Evolutionary conservation across 2,888 invertebrate species (phyloP), one percentile per base, ranked within the genome.

Genomic region (Carterocephalus palaemon): DNA sequence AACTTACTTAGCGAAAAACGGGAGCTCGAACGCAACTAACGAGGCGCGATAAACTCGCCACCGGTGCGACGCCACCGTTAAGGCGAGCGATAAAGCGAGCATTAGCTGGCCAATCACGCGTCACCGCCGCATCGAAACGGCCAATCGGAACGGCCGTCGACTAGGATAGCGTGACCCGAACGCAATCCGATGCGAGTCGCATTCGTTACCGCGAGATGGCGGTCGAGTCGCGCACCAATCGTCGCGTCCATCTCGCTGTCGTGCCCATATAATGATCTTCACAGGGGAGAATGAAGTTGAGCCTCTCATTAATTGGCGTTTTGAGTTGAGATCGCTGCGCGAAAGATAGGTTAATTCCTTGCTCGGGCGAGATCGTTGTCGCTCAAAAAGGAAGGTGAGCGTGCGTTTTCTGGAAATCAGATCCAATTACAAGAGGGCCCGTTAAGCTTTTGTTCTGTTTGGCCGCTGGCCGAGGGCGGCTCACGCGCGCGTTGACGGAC

Each of bases 221-320:
- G 72, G 79, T 72, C 75, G 67, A 67, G 66, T 71, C 75, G 75
- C 74, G 75, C 75, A 73, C 80, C 83, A 84, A 85, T 85, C 85
- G 80, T 75, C 80, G 78, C 83, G 80, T 82, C 80, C 85, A 85
- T 85, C 86, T 78, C 77, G 70, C 83, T 85, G 86, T 86, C 85
- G 84, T 85, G 86, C 85, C 75, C 85, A 82, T 85, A 85, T 85
- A 86, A 86, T 86, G 85, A 86, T 86, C 86, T 85, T 84, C 85
- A 84, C 84, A 84, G 82, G 82, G 78, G 76, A 84, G 85, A 86
- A 86, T 86, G 86, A 86, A 86, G 85, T 86, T 86, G 86, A 86
- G 85, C 77, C 81, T 77, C 85, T 84, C 85, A 85, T 86, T 85
- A 86, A 85, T 85, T 85, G 85, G 86, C 84, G 80, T 85, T 86